Evolutionary conservation across 2,888 invertebrate genomes (phyloP).

Genomic region (Eupithecia dodoneata): DNA sequence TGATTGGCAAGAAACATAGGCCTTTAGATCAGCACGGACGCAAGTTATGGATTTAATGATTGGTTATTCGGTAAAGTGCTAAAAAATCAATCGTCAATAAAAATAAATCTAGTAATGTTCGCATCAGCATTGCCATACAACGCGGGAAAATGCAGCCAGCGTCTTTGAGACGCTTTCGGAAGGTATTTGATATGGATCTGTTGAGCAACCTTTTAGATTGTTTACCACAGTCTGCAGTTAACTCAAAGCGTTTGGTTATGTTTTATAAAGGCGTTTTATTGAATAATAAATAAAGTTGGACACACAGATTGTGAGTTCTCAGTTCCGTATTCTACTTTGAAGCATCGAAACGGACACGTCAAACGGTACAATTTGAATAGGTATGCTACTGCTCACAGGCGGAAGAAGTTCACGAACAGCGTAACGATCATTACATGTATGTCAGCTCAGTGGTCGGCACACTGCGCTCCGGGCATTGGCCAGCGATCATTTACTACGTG

Average conservation of each 20-base stretch:
- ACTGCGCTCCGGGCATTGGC: slow-evolving; percentile 24
- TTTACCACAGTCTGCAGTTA: no score
- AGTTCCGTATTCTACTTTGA: background rate
- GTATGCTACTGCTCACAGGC: background rate
- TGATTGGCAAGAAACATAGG: background rate
- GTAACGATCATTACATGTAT: background rate
- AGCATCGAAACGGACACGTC: background rate
- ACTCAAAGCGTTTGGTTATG: background rate
- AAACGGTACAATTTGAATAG: background rate
- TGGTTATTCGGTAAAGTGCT: background rate
- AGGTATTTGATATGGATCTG: no score
- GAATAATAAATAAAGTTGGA: background rate
- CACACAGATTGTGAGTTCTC: background rate
- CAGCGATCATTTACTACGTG: slow-evolving; percentile 27
- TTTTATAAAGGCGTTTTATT: background rate
- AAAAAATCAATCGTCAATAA: background rate
- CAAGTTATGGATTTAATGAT: background rate
- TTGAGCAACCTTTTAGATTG: no score
- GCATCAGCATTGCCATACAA: no score
- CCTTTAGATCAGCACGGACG: background rate
- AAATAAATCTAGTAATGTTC: no score
- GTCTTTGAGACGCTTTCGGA: no score
- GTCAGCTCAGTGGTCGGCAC: slow-evolving; percentile 27
- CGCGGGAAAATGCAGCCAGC: no score
- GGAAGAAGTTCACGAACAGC: background rate